Base-by-base conservation (phyloP, 2,888 invertebrate genomes). In the Drosophila colorata region DNA sequence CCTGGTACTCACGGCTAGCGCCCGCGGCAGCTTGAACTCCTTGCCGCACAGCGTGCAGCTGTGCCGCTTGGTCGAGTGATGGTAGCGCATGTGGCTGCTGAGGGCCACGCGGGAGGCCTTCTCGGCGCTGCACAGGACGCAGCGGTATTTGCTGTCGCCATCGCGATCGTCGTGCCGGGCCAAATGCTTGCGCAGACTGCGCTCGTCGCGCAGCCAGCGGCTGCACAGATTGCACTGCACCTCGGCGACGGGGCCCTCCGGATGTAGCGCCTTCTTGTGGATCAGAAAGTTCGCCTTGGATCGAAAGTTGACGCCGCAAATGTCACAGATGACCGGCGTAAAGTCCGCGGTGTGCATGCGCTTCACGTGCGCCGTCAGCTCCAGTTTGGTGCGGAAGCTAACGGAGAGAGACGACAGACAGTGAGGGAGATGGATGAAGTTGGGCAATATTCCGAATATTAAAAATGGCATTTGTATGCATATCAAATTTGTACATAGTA, bases 301-400 rank as follows among this genome's bases (percentile, higher is more conserved):
- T 0, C 89, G 86, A 13, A 87, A 87, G 25, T 88, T 55, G 0
- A 68, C 78, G 8, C 87, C 87, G 23, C 87, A 87, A 31, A 90
- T 78, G 44, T 87, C 90, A 38, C 90, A 90, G 23, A 90, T 90
- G 13, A 90, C 64, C 8, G 90, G 88, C 41, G 85, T 87, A 35
- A 88, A 83, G 40, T 87, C 89, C 0, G 77, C 40, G 1, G 78
- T 70, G 44, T 85, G 85, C 85, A 85, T 85, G 0, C 85, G 88
- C 14, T 89, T 89, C 0, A 77, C 52, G 18, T 85, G 85, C n/a
- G 85, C 90, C 5, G 69, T 77, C 25, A 85, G 53, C 55, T 85
- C 90, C 9, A 80, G 37, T 47, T 90, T 87, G 4, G 89, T 88
- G 57, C 85, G 85, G 41, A 85, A 85, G 14, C 90, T 85, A 18